Evolutionary conservation across 2,113 vertebrate species (phyloP).

Genomic region (Falcunculus frontatus): DNA sequence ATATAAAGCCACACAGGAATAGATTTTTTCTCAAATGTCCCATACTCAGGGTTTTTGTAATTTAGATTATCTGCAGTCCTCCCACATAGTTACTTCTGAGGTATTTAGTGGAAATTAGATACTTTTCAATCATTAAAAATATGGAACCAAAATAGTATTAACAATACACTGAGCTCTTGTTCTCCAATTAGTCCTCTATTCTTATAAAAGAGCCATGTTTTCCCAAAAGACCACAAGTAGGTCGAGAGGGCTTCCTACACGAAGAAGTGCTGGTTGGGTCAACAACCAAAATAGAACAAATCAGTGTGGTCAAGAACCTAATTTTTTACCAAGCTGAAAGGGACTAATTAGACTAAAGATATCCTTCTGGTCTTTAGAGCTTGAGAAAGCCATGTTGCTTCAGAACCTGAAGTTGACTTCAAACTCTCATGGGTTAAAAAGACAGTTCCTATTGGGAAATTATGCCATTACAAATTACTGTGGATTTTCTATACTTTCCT

Average conservation of each 20-base stretch:
- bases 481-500: background rate
- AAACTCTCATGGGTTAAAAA: background rate
- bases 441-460: background rate
- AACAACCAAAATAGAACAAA: background rate
- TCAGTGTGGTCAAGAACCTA: background rate
- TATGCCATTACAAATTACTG: background rate
- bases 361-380: background rate
- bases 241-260: background rate
- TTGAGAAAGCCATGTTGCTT: background rate
- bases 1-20: background rate
- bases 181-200: background rate
- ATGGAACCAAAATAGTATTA: background rate
- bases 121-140: background rate
- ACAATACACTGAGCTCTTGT: background rate
- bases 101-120: background rate
- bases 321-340: background rate
- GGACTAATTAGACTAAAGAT: background rate
- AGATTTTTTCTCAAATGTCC: background rate
- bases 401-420: background rate
- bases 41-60: background rate
- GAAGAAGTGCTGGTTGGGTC: background rate
- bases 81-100: background rate
- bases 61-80: background rate
- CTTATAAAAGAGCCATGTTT: background rate
- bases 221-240: background rate